Evolutionary conservation across 2,797 vertebrate genomes (phyloP).

Genomic region (Bradypus variegatus): DNA sequence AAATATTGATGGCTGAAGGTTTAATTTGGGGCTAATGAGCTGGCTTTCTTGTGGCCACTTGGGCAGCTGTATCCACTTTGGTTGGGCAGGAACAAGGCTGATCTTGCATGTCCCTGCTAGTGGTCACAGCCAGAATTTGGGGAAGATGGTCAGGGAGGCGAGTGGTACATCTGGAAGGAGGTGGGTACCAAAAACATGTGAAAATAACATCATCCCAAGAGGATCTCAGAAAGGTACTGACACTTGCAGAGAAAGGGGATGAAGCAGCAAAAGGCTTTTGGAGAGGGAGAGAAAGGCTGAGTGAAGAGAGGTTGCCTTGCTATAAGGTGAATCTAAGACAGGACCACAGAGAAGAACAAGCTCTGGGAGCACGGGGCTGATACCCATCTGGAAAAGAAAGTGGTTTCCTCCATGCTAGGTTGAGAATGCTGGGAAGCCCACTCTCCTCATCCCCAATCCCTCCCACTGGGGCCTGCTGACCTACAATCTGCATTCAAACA

Average conservation of each 20-base stretch:
- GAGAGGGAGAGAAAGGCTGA: neutral
- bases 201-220: neutral
- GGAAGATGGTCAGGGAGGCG: neutral
- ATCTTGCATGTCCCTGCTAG: fast-evolving
- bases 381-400: neutral
- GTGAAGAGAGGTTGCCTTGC: neutral
- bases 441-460: neutral
- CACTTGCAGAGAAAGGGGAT: neutral
- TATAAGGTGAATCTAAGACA: neutral
- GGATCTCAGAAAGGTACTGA: neutral
- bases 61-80: neutral
- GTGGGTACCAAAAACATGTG: neutral
- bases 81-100: fast-evolving
- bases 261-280: neutral
- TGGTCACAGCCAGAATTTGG: neutral
- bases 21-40: constrained; percentile 53
- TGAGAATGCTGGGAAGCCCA: neutral
- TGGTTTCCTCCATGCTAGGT: no score
- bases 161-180: neutral
- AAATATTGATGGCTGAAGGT: constrained; percentile 8
- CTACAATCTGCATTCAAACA: neutral
- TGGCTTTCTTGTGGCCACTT: neutral
- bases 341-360: neutral
- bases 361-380: neutral
- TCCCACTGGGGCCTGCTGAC: neutral